Conservation (phyloP, 2,113 vertebrate genomes). For the Semicossyphus pulcher region DNA sequence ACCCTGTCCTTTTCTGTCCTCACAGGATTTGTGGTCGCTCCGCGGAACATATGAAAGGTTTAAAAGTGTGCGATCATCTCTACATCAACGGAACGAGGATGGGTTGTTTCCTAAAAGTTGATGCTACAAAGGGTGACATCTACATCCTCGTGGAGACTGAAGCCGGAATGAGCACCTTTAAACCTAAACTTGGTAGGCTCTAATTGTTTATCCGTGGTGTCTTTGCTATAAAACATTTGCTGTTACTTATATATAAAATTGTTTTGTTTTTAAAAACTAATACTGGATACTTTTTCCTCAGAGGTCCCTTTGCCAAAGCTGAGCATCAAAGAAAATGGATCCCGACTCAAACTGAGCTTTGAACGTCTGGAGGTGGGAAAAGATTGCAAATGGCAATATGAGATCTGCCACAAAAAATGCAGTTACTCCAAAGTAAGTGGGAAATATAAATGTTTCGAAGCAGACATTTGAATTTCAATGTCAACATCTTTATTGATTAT, state of each 20-base stretch:
- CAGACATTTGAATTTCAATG: too few species aligned
- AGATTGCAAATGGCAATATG: accelerated
- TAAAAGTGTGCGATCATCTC: neutral
- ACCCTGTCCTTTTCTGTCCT: neutral
- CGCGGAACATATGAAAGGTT: accelerated
- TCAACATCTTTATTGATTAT: neutral
- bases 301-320: conserved; percentile 32
- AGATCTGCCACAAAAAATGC: conserved; percentile 54
- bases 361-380: accelerated
- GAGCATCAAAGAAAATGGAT: neutral
- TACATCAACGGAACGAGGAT: neutral
- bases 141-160: conserved; percentile 13
- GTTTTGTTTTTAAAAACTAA: neutral
- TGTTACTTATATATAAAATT: neutral
- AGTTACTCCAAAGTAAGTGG: neutral
- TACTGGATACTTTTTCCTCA: conserved; percentile 9
- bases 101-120: conserved; percentile 47
- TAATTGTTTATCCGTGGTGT: too few species aligned
- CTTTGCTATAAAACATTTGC: too few species aligned
- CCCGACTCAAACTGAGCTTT: neutral
- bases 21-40: neutral
- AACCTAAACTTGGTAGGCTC: conserved; percentile 34
- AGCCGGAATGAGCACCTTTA: conserved; percentile 40
- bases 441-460: too few species aligned
- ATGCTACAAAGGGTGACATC: accelerated